Base-by-base conservation (phyloP, 2,888 invertebrate genomes). In the Epistrophe eligans region DNA sequence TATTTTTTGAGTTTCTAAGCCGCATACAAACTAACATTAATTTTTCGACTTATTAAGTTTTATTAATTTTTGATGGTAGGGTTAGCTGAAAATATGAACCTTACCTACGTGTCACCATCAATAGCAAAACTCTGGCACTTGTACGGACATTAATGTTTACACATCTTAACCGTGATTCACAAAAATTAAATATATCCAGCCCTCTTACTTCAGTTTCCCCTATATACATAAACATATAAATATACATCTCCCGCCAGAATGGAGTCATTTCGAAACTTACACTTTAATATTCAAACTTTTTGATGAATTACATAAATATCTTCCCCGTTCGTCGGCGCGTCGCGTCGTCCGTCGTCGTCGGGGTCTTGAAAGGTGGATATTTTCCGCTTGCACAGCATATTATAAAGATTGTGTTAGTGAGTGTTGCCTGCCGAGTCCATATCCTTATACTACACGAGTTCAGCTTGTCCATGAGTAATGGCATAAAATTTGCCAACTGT, bases 401-500 rank as follows among this genome's bases (percentile, higher is more conserved):
- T 38, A 38, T 24, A 57, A 15, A 58, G 50, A 72, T 50, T 84
- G 45, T 67, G 50, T 64, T 74, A 48, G 70, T 79, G 55, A 48
- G 70, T 79, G 1, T 24, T 24, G 60, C 28, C 13, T 19, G 32
- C 35, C 19, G 45, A 24, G 57, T 28, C n/a, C 32, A 52, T 40
- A 38, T 45, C 35, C 70, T 28, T 73, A 19, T 7, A 71, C 57
- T 45, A 45, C 8, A 5, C 8, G 57, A 77, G 40, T 70, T 24
- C 74, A 71, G 79, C 74, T 76, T 66, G 81, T 70, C 81, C 74
- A 71, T 83, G 83, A 87, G 72, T 83, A 87, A 87, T 87, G 83
- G 83, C 83, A 87, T 87, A 79, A 87, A 87, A 83, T 87, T 87
- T 83, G 76, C 83, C 77, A 85, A 85, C 85, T 85, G 85, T 85